These are phyloP conservation scores for Polypedilum vanderplanki DNA, from an alignment of 1,140 invertebrate species.

Conservation along the genomic window DNA sequence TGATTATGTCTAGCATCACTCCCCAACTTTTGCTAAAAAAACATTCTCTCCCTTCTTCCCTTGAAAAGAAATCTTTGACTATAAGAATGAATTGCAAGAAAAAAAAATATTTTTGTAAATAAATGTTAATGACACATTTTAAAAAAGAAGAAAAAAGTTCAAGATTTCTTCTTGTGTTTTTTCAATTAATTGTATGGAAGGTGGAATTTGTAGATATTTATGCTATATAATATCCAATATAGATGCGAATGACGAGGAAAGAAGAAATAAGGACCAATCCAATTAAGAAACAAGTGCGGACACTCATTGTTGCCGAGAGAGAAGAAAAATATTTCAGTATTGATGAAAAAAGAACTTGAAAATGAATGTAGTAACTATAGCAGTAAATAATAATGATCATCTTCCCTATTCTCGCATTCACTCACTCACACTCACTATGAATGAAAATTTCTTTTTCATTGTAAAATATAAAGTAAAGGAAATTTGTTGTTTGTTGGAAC, in stretches of 20 bases:
- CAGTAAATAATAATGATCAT: background rate
- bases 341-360: background rate
- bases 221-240: background rate
- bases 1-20: too few species aligned
- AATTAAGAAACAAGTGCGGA: conserved; percentile 20
- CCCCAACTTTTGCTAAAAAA: too few species aligned
- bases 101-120: conserved; percentile 24
- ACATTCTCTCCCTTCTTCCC: too few species aligned
- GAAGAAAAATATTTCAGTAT: background rate
- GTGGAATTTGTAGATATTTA: conserved; percentile 1
- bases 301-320: background rate
- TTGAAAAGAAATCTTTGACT: too few species aligned
- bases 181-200: background rate
- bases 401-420: too few species aligned
- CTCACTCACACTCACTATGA: background rate
- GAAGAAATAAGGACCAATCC: conserved; percentile 15
- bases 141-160: background rate
- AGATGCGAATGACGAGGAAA: background rate
- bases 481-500: background rate
- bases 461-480: background rate
- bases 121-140: conserved; percentile 28
- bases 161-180: background rate
- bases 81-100: background rate
- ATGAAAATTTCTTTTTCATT: background rate
- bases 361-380: background rate